Evolutionary conservation across 2,797 vertebrate species (phyloP).

Genomic region (Lepilemur ruficaudatus): DNA sequence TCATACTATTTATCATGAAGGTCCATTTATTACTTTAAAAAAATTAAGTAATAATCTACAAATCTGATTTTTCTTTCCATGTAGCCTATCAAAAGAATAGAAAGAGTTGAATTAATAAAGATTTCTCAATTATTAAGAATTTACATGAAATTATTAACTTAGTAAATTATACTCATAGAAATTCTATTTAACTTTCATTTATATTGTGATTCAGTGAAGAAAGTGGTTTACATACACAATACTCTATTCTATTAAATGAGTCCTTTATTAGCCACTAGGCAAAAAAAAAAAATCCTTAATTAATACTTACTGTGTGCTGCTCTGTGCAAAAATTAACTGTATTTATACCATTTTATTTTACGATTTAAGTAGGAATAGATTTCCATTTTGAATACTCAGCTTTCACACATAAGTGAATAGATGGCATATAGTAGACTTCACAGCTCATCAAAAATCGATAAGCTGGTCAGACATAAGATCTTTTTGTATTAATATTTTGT

Average conservation of each 20-base stretch:
- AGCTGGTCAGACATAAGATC: background rate
- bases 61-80: background rate
- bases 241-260: background rate
- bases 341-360: background rate
- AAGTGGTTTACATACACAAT: background rate
- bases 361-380: background rate
- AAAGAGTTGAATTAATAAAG: background rate
- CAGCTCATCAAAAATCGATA: background rate
- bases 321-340: background rate
- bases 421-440: background rate
- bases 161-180: background rate
- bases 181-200: background rate
- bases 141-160: constrained; percentile 5
- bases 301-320: background rate
- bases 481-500: constrained; percentile 1
- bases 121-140: constrained; percentile 6
- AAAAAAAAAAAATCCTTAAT: constrained; percentile 26
- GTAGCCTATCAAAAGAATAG: background rate
- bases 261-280: background rate
- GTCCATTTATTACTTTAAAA: background rate
- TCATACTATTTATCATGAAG: background rate
- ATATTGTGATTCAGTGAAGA: background rate
- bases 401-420: background rate
- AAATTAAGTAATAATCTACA: background rate
- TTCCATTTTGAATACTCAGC: background rate